Base-by-base conservation (phyloP, 2,888 invertebrate genomes). In the Drosophila mimica region DNA sequence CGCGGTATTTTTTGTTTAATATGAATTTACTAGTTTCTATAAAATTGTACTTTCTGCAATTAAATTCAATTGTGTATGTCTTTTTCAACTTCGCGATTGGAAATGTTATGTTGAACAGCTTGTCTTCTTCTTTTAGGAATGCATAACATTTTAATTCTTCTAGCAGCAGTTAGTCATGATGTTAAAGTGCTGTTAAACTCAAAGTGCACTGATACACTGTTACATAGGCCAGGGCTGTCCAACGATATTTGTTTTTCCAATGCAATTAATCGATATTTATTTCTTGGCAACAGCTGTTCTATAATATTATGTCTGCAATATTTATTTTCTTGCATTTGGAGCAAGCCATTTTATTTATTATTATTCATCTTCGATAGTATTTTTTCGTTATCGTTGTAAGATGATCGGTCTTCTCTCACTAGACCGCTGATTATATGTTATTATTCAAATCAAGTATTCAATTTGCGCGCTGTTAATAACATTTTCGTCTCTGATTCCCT, bases 61-160 rank as follows among this genome's bases (percentile, higher is more conserved):
- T 52, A 72, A 65, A 40, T 59, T 74, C 33, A 43, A n/a, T 75
- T 72, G 69, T 85, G 81, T 79, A 73, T 73, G 69, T 69, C 67
- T 78, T 80, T 83, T 81, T 71, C 76, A 63, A 74, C 79, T 81
- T 86, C 81, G 83, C 83, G 76, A 85, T 78, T 78, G 79, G 70
- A 67, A 78, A 78, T 78, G 75, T 78, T 78, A 65, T 78, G 78
- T 30, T 48, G 31, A 30, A 53, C 69, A 77, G 59, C 17, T 38
- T 38, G 34, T 54, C 77, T 68, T 76, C 76, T 69, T 77, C 74
- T 73, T 77, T 69, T 69, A 60, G 69, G 52, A 73, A 76, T 36
- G 28, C 48, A 40, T 11, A 60, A 67, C 49, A 75, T 49, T 46
- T 62, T 58, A 46, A 58, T 62, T 74, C 63, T 51, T 63, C 49